These are phyloP conservation scores for Acanthurus tractus DNA, from an alignment of 2,797 vertebrate species.

Conservation along the genomic window DNA sequence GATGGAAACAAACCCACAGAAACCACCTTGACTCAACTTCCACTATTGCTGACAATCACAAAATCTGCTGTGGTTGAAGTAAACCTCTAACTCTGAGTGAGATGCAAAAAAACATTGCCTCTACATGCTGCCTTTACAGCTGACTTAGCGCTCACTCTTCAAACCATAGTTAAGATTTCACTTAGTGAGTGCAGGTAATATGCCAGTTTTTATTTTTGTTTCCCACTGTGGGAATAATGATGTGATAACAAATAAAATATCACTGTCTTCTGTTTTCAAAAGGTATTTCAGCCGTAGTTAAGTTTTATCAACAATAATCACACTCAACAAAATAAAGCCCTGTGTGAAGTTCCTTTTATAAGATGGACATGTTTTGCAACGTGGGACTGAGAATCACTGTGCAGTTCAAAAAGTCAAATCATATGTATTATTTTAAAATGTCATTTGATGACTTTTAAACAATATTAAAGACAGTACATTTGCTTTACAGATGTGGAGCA, in stretches of 20 bases:
- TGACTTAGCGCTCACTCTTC: too few species aligned
- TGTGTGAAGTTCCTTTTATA: neutral
- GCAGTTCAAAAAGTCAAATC: neutral
- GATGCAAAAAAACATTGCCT: too few species aligned
- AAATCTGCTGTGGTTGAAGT: too few species aligned
- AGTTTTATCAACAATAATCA: neutral
- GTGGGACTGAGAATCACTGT: too few species aligned
- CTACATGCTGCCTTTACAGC: too few species aligned
- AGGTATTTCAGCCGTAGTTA: neutral
- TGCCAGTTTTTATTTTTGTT: neutral
- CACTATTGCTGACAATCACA: too few species aligned
- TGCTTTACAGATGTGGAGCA: neutral
- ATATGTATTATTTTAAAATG: neutral
- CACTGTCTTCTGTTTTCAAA: neutral
- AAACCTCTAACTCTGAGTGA: too few species aligned
- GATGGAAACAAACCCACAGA: too few species aligned
- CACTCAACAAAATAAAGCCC: neutral
- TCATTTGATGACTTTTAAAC: neutral
- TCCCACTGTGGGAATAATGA: neutral
- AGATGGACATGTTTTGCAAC: neutral
- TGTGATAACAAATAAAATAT: neutral
- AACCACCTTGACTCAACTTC: too few species aligned
- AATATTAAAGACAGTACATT: neutral
- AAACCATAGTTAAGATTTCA: too few species aligned
- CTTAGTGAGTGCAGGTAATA: too few species aligned